phyloP scores from a whole-genome alignment of 2,113 vertebrate species.

The Nesogale talazaci region DNA sequence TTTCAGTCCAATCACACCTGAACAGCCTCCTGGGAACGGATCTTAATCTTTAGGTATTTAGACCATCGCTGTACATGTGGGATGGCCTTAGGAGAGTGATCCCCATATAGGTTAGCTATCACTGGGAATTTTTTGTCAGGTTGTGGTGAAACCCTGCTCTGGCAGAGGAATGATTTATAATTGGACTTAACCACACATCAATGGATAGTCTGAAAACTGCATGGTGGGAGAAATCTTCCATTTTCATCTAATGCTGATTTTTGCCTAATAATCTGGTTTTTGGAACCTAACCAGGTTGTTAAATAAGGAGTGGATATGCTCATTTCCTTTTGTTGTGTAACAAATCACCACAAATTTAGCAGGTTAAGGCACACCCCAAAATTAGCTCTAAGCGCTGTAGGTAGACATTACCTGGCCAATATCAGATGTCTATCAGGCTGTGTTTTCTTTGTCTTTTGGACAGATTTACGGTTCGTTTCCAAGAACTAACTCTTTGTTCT shows the following conservation, averaged over 20 bases:
- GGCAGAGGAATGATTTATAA: background rate
- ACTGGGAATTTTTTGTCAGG: conserved; percentile 29
- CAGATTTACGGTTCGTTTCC: conserved; percentile 38
- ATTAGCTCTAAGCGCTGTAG: background rate
- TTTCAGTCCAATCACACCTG: background rate
- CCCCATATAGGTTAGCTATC: background rate
- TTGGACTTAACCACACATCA: background rate
- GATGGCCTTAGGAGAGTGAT: conserved; percentile 19
- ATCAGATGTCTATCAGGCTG: background rate
- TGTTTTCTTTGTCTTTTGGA: background rate
- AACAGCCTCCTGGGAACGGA: conserved; percentile 33
- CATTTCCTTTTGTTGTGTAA: conserved; percentile 30
- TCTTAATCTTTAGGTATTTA: background rate
- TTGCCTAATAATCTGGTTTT: background rate
- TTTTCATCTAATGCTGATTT: background rate
- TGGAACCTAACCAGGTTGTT: background rate
- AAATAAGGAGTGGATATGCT: background rate
- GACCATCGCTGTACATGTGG: background rate
- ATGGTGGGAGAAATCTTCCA: background rate
- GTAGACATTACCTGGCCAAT: background rate
- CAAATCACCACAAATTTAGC: background rate
- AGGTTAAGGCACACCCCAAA: background rate
- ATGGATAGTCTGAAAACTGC: background rate
- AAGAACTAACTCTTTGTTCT: background rate
- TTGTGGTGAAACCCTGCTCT: background rate